Evolutionary conservation across 1,140 invertebrate species (phyloP).

Genomic region (Drosophila littoralis): DNA sequence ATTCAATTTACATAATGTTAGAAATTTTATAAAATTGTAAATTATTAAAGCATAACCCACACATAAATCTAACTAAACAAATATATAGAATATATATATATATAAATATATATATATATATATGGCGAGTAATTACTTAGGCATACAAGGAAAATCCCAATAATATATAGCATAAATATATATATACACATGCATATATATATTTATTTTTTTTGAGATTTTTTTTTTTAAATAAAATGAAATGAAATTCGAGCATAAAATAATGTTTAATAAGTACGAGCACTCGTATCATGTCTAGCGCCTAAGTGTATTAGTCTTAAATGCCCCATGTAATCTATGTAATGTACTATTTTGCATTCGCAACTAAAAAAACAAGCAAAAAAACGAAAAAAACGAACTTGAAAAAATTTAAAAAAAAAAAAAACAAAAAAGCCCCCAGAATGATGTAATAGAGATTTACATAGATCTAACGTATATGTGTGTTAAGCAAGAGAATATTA

Average conservation of each 20-base stretch:
- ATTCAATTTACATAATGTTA: constrained; percentile 26
- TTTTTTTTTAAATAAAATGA: constrained; percentile 38
- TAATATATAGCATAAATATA: constrained; percentile 42
- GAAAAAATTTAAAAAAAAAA: constrained; percentile 56
- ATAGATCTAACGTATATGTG: constrained; percentile 23
- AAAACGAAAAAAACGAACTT: constrained; percentile 19
- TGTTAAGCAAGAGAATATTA: constrained; percentile 34
- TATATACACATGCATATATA: too few species aligned
- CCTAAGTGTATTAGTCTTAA: constrained; percentile 43
- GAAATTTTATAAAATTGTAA: constrained; percentile 61
- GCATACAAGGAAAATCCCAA: neutral
- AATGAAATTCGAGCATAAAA: constrained; percentile 14
- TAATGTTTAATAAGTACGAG: constrained; percentile 11
- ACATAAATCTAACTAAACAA: constrained; percentile 12
- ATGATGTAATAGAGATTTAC: constrained; percentile 53
- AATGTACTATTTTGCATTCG: constrained; percentile 63
- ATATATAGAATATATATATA: constrained; percentile 33
- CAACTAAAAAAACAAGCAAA: constrained; percentile 63
- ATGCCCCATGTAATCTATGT: constrained; percentile 33
- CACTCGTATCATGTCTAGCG: constrained; percentile 5
- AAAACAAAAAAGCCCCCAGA: constrained; percentile 55
- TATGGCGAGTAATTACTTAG: neutral
- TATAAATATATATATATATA: constrained; percentile 36
- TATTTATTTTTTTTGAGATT: constrained; percentile 31
- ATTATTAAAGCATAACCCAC: constrained; percentile 33